Base-by-base conservation (phyloP, 2,797 vertebrate species). In the Lithobates pipiens region DNA sequence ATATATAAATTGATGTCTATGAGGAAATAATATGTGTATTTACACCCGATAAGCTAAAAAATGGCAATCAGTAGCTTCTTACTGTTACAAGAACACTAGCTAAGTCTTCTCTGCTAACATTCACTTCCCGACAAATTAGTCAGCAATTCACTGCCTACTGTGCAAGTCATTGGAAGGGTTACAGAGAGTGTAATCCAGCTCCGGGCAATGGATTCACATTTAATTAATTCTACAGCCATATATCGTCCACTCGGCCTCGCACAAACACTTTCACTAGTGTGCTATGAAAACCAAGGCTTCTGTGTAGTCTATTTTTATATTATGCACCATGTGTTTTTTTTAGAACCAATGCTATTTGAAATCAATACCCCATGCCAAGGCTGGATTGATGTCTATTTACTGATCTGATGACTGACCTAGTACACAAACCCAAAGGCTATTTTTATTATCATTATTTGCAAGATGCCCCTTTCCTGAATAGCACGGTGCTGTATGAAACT, bases 161-260 rank as follows among this genome's bases (percentile, higher is more conserved):
- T 23, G 29, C 46, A 77, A 46, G 36, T 65, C 50, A 77, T n/a
- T 36, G 10, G 39, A 61, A 83, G 65, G 69, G 63, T 46, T 75
- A 79, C 76, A 83, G 25, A 76, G 32, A 46, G 61, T 18, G 61
- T 21, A 15, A 10, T 16, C 27, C 34, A 32, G 70, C 84, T 70
- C 50, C 16, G 21, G 72, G 84, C 67, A 16, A 82, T 23, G 76
- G 78, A 76, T 82, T 86, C 67, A 34, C 72, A 63, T 76, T 68
- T 18, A 27, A 86, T 81, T 70, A 54, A 68, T 85, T 80, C 67
- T 32, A 32, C 71, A 57, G 65, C 54, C 54, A 61, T 61, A 61
- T 6, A 61, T 61, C 54, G 7, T 9, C 21, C 11, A 57, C 6
- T 15, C 50, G 5, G 18, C 77, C 57, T 32, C 3, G 46, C n/a